These are phyloP conservation scores for Euura saliciscinereae DNA, from an alignment of 1,140 invertebrate genomes.

Conservation along the genomic window DNA sequence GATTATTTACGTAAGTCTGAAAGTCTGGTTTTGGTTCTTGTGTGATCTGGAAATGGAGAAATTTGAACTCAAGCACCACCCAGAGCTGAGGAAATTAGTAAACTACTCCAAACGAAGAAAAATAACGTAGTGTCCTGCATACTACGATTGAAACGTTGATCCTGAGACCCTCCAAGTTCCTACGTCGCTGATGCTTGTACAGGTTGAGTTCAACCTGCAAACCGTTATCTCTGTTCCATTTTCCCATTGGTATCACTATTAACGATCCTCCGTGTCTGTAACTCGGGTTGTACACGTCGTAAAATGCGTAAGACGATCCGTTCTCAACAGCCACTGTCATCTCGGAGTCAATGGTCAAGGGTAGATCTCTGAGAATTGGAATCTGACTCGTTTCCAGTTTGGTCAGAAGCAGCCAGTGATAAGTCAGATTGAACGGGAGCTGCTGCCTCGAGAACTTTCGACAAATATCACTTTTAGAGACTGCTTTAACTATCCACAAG, in stretches of 20 bases:
- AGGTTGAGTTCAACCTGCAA: slow-evolving; percentile 44
- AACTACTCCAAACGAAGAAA: too few species aligned
- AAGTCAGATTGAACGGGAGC: slow-evolving; percentile 40
- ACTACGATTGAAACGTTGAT: slow-evolving; percentile 61
- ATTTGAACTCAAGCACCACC: background rate
- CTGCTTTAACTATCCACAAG: background rate
- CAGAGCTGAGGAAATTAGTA: background rate
- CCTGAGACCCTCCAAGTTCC: slow-evolving; percentile 57
- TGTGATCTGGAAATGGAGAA: slow-evolving; percentile 48
- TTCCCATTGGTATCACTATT: slow-evolving; percentile 59
- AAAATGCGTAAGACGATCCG: slow-evolving; percentile 28
- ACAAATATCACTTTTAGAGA: background rate
- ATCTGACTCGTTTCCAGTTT: slow-evolving; percentile 20
- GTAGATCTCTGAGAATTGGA: slow-evolving; percentile 28
- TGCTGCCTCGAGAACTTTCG: slow-evolving; percentile 27
- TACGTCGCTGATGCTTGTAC: slow-evolving; percentile 55
- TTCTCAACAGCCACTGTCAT: slow-evolving; percentile 32
- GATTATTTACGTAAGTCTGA: slow-evolving; percentile 60
- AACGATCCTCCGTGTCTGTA: slow-evolving; percentile 59
- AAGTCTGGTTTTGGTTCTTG: slow-evolving; percentile 60
- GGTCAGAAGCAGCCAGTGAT: slow-evolving; percentile 39
- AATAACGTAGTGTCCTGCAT: slow-evolving; percentile 20
- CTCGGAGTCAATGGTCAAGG: slow-evolving; percentile 40
- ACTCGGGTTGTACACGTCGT: slow-evolving; percentile 57
- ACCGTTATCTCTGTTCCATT: slow-evolving; percentile 44